Base-by-base conservation (phyloP, 2,888 invertebrate species). In the Malacosoma neustria region DNA sequence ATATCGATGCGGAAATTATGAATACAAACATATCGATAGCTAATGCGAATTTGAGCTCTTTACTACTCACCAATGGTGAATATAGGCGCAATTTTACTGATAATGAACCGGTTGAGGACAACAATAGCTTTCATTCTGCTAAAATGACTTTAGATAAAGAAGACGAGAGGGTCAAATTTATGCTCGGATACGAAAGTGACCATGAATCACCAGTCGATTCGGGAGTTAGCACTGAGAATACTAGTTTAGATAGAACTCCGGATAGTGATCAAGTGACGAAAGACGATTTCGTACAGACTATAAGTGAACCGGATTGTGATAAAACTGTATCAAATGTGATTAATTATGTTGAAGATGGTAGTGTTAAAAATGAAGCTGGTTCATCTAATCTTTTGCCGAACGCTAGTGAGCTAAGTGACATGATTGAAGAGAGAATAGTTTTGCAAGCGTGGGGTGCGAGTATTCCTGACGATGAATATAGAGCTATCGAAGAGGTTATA, bases 191-290 rank as follows among this genome's bases (percentile, higher is more conserved):
- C 30, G 87, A 87, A 29, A 86, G 85, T 39, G 86, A 87, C 6
- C 82, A 81, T 41, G 80, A 81, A 44, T 82, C 82, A 29, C 75
- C 84, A 0, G 80, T 51, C 0, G 92, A 92, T 61, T 92, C 92
- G 0, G 92, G 92, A 0, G 90, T 92, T 35, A 91, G 91, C 57
- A 92, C 92, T 13, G 92, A 92, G 63, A 92, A 91, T 46, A 91
- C 92, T 15, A 91, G 91, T 52, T 69, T 92, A 56, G 90, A 90
- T 62, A 72, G 89, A 55, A 89, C 89, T 6, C 90, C 90, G 1
- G 90, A 89, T 41, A 73, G 88, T 2, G 89, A 90, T 40, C 69
- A 81, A 38, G 77, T 52, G n/a, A n/a, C n/a, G 42, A 76, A 73
- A 52, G 66, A 68, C 4, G 45, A n/a, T n/a, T n/a, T n/a, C n/a